phyloP scores from a whole-genome alignment of 2,113 vertebrate species.

The Neotoma lepida region DNA sequence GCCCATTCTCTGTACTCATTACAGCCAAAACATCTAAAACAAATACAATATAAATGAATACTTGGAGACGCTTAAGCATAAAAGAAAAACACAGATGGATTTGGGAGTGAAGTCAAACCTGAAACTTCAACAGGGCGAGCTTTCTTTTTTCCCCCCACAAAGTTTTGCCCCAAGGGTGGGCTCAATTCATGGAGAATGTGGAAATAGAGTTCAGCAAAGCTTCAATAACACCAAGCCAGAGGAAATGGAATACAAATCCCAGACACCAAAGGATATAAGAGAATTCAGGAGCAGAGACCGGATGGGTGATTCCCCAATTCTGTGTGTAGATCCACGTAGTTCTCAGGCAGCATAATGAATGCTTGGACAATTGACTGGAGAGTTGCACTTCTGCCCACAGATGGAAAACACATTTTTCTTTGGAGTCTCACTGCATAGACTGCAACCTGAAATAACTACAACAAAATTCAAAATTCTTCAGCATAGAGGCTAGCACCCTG shows the following conservation, averaged over 20 bases:
- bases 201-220: neutral
- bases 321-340: neutral
- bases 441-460: neutral
- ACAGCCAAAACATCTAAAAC: neutral
- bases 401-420: neutral
- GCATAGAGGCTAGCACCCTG: fast-evolving
- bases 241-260: neutral
- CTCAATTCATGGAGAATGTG: neutral
- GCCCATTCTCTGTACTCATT: neutral
- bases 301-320: neutral
- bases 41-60: neutral
- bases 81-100: neutral
- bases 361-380: neutral
- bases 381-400: neutral
- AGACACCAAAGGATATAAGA: neutral
- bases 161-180: neutral
- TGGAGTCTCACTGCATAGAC: neutral
- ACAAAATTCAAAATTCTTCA: neutral
- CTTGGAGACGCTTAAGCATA: neutral
- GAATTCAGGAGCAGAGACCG: neutral
- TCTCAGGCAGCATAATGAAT: neutral
- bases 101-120: neutral
- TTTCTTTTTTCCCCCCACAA: neutral
- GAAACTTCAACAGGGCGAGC: neutral
- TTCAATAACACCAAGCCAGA: neutral